Percentiles rank a stretch among this genome's conserved stretches.
Conservation (phyloP, 2,888 invertebrate genomes). For the Pyrrhia umbra region DNA sequence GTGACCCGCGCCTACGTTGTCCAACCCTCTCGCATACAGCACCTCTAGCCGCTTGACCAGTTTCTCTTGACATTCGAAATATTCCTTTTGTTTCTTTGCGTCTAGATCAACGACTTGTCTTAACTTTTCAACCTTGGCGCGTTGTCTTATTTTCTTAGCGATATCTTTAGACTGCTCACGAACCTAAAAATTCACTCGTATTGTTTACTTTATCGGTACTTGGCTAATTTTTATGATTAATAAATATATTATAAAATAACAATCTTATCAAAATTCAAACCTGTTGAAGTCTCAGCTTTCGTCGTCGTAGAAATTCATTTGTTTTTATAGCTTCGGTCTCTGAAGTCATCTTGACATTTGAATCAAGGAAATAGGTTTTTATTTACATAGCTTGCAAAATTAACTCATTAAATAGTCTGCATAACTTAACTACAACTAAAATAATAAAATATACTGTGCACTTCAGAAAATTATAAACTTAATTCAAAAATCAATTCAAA, state of each 20-base stretch:
- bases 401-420: constrained; percentile 20
- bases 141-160: constrained; percentile 85
- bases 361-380: constrained; percentile 51
- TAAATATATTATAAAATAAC: constrained; percentile 28
- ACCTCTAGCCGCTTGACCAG: constrained; percentile 81
- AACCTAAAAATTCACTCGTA: constrained; percentile 77
- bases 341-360: constrained; percentile 81
- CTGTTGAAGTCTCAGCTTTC: constrained; percentile 87
- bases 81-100: constrained; percentile 79
- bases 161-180: constrained; percentile 89
- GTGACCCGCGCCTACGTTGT: constrained; percentile 81
- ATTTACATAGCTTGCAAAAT: constrained; percentile 36
- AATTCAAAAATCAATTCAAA: constrained; percentile 32
- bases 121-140: constrained; percentile 82
- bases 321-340: constrained; percentile 82
- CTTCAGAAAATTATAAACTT: constrained; percentile 1
- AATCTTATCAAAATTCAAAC: constrained; percentile 70
- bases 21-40: constrained; percentile 77
- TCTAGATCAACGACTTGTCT: constrained; percentile 77
- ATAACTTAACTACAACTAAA: constrained; percentile 8
- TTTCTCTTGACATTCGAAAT: constrained; percentile 80
- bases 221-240: constrained; percentile 41
- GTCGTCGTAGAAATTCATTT: constrained; percentile 86
- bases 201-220: constrained; percentile 51
- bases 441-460: constrained; percentile 1